Conservation (phyloP, 1,140 invertebrate genomes). For the Stratiolaelaps scimitus region DNA sequence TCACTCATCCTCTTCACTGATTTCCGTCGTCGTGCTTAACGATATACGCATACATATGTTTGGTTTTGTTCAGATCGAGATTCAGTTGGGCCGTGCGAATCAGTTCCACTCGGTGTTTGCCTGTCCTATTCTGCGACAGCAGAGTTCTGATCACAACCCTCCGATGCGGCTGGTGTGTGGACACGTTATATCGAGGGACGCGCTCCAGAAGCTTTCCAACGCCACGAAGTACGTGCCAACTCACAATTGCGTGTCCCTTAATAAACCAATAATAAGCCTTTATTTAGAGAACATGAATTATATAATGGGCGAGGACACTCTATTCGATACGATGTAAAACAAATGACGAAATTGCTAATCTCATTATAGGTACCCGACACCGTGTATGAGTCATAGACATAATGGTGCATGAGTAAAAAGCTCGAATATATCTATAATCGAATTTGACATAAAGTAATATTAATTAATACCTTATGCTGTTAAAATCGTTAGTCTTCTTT, state of each 20-base stretch:
- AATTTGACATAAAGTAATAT: no score
- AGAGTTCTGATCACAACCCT: constrained; percentile 89
- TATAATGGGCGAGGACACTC: no score
- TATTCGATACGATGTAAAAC: no score
- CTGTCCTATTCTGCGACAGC: constrained; percentile 91
- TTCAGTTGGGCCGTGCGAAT: constrained; percentile 69
- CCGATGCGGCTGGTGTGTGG: constrained; percentile 93
- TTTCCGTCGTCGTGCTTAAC: constrained; percentile 24
- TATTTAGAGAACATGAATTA: no score
- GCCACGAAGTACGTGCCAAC: constrained; percentile 65
- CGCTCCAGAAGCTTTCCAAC: constrained; percentile 80
- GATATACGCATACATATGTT: constrained; percentile 8
- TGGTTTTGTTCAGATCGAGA: constrained; percentile 60
- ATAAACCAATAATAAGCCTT: constrained; percentile 26
- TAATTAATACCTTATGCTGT: no score
- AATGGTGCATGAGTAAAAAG: no score
- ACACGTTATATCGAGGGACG: constrained; percentile 94
- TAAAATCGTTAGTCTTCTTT: no score
- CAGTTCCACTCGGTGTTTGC: constrained; percentile 96
- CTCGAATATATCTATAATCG: no score
- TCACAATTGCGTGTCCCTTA: no score
- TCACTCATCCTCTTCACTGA: constrained; percentile 11
- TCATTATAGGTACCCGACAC: no score
- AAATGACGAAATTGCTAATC: no score
- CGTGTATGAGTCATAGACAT: no score